Evolutionary conservation across 2,888 invertebrate genomes (phyloP), one percentile per base, ranked within the genome.

Genomic region (Cataglyphis rosenhaueri): DNA sequence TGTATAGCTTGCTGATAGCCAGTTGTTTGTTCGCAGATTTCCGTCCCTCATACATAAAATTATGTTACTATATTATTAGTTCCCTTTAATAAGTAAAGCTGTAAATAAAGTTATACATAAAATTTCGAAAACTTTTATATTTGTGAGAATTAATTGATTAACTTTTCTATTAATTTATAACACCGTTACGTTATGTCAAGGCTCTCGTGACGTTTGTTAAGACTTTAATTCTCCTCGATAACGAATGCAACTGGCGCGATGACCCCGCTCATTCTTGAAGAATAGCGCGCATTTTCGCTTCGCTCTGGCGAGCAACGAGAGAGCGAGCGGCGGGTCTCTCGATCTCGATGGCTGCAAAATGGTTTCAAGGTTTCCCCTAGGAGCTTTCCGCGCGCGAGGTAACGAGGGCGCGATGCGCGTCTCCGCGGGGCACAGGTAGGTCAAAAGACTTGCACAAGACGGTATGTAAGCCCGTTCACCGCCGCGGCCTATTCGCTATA

Each of bases 401-500:
- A 92, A 92, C 89, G 92, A 91, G 91, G 92, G 91, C 92, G 89
- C 92, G 89, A 70, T 70, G 89, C 88, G 90, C 91, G 91, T 91
- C 92, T 88, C 90, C 87, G 86, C 86, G 88, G 87, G 70, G 84
- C 85, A 48, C 78, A 73, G 84, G 83, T 86, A 79, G 89, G 85
- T 88, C 88, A 70, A 66, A 82, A 75, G 41, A 75, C 78, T 92
- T 92, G 89, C 92, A 88, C 91, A 92, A 92, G 76, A 18, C 66
- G 84, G 86, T 85, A 88, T 86, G 35, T 35, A 35, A 35, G 88
- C 85, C 84, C 84, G 29, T 18, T 65, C 61, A 48, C 82, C 68
- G 57, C 25, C 57, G 52, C n/a, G 52, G 48, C 48, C 48, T n/a
- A 52, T 52, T 52, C 52, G 75, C 57, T 61, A 66, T 61, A 66